phyloP scores from a whole-genome alignment of 2,888 invertebrate genomes.

The Melipona bicolor region DNA sequence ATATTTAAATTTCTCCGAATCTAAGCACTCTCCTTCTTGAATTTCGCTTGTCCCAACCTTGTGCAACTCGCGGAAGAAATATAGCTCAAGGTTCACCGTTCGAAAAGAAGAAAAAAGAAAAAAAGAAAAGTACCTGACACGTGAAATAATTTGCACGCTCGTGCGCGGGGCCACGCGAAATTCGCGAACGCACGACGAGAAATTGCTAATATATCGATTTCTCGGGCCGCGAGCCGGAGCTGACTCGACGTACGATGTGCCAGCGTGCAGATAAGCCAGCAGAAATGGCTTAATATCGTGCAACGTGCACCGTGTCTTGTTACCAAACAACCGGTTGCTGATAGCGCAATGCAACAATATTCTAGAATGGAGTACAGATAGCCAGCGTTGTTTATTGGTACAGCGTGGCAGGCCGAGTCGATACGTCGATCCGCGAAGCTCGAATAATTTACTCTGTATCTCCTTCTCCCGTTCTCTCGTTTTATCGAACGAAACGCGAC shows the following conservation, averaged over 20 bases:
- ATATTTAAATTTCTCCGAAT: background rate
- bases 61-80: background rate
- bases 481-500: background rate
- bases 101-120: background rate
- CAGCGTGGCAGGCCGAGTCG: slow-evolving; percentile 10
- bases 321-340: slow-evolving; percentile 66
- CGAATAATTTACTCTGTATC: slow-evolving; percentile 19
- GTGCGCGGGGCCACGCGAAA: background rate
- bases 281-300: slow-evolving; percentile 59
- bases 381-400: slow-evolving; percentile 40
- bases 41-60: background rate
- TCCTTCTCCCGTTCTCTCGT: background rate
- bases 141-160: background rate
- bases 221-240: background rate
- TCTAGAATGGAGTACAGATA: slow-evolving; percentile 51
- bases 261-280: slow-evolving; percentile 42
- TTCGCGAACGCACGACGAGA: slow-evolving; percentile 28
- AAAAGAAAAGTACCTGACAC: background rate
- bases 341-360: slow-evolving; percentile 66
- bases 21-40: background rate
- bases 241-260: slow-evolving; percentile 46
- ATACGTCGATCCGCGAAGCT: slow-evolving; percentile 19
- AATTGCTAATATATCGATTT: slow-evolving; percentile 43
- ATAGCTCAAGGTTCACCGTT: background rate
- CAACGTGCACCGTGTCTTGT: slow-evolving; percentile 53